A percentile compares a stretch with the other conserved stretches of the same genome.
Evolutionary conservation across 2,888 invertebrate species (phyloP).

Genomic region (Ectropis crepuscularia): DNA sequence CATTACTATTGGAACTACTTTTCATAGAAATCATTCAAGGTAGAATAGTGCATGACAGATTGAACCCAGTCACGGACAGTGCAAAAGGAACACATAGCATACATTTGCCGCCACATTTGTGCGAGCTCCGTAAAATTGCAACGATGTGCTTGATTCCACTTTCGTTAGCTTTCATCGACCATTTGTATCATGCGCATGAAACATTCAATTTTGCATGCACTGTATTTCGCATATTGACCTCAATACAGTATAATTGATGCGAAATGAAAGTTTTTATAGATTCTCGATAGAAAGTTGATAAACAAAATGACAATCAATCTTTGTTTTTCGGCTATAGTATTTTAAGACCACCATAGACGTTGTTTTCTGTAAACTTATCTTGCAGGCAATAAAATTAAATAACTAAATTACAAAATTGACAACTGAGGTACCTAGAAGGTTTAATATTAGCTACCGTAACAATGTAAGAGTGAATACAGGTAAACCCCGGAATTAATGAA

Average conservation of each 20-base stretch:
- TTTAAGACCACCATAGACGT: constrained; percentile 11
- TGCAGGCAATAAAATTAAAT: too few species aligned
- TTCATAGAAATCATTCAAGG: constrained; percentile 14
- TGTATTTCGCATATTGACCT: constrained; percentile 31
- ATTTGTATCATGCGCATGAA: constrained; percentile 41
- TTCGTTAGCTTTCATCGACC: constrained; percentile 40
- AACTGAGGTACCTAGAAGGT: not conserved
- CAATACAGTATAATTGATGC: constrained; percentile 33
- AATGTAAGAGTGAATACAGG: too few species aligned
- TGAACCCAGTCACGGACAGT: constrained; percentile 18
- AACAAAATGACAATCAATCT: constrained; percentile 13
- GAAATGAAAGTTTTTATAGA: constrained; percentile 25
- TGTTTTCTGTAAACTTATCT: not conserved
- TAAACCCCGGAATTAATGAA: too few species aligned
- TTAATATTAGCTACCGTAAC: too few species aligned
- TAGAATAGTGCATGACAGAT: constrained; percentile 27
- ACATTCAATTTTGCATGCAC: constrained; percentile 38
- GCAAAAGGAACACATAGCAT: constrained; percentile 34
- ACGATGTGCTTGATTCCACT: constrained; percentile 35
- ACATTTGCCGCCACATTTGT: constrained; percentile 37
- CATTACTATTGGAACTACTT: constrained; percentile 17
- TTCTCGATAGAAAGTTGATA: constrained; percentile 17
- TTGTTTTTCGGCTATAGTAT: constrained; percentile 18
- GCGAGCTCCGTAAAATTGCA: constrained; percentile 40
- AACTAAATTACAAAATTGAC: not conserved